phyloP scores from a whole-genome alignment of 1,140 invertebrate species.

The Saccostrea glomerata region DNA sequence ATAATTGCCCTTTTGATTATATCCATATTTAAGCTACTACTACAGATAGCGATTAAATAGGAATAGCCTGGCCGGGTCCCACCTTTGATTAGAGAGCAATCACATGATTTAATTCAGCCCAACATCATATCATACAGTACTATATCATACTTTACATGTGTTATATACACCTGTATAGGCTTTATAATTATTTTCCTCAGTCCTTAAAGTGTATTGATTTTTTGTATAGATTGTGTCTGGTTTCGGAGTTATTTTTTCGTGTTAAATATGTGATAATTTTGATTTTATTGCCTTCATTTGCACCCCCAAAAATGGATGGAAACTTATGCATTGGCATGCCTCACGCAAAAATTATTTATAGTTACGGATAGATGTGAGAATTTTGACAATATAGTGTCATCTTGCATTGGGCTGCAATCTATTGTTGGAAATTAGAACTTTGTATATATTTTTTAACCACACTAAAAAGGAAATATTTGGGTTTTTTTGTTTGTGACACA shows the following conservation, averaged over 20 bases:
- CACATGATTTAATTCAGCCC: slow-evolving; percentile 8
- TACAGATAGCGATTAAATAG: neutral
- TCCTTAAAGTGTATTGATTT: neutral
- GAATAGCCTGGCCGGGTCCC: neutral
- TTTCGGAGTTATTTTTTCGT: neutral
- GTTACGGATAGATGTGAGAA: neutral
- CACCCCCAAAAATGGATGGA: neutral
- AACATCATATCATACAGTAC: slow-evolving; percentile 26
- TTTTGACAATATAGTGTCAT: neutral
- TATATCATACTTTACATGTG: slow-evolving; percentile 10
- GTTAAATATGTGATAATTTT: slow-evolving; percentile 25
- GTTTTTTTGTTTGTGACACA: neutral
- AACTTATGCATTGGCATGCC: neutral
- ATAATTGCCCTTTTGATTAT: neutral
- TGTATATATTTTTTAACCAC: neutral
- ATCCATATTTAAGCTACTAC: neutral
- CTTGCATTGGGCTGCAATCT: neutral
- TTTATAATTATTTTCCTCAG: neutral
- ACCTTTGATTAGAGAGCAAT: neutral
- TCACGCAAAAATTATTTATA: neutral
- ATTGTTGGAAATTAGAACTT: neutral
- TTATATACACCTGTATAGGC: neutral
- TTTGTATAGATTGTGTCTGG: neutral
- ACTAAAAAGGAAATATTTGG: neutral
- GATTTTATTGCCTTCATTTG: neutral